These are phyloP conservation scores for Astropecten irregularis DNA, from an alignment of 53 echinoderm and acorn worm species.

Conservation along the genomic window DNA sequence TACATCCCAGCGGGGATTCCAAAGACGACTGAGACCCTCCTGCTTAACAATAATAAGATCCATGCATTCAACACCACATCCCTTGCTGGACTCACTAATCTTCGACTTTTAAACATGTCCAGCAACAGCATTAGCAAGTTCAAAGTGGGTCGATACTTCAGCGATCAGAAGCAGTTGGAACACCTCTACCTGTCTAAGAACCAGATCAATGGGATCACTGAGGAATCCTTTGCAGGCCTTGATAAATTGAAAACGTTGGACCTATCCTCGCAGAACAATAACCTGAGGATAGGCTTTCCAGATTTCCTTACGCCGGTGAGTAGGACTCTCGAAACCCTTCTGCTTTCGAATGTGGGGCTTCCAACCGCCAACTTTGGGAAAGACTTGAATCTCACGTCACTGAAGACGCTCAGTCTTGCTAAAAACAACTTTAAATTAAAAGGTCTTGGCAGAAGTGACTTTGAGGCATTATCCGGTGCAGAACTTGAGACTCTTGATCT, in stretches of 20 bases:
- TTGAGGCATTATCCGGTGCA: conserved; percentile 43
- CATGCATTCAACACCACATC: conserved; percentile 37
- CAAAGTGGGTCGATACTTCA: conserved; percentile 46
- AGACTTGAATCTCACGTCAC: conserved; percentile 21
- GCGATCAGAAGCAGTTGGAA: conserved; percentile 51
- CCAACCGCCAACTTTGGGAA: conserved; percentile 60
- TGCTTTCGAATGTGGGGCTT: conserved; percentile 48
- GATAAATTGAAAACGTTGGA: conserved; percentile 63
- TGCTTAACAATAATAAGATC: conserved; percentile 78
- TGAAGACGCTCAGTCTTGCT: conserved; percentile 65
- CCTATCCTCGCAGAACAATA: conserved; percentile 76
- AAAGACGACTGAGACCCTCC: conserved; percentile 46
- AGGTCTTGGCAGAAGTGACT: conserved; percentile 56
- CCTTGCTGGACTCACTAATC: conserved; percentile 73
- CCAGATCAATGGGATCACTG: conserved; percentile 63
- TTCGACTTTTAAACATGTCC: conserved; percentile 61
- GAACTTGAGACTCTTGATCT: conserved; percentile 60
- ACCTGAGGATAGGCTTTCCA: conserved; percentile 38
- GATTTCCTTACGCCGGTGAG: conserved; percentile 40
- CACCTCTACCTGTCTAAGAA: conserved; percentile 69
- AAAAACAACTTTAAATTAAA: conserved; percentile 62
- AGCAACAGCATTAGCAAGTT: conserved; percentile 80
- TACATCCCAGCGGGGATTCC: conserved; percentile 74
- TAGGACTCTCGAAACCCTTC: conserved; percentile 50
- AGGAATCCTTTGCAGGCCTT: conserved; percentile 41